Evolutionary conservation across 64 coral and sea anemone species (phyloP), one percentile per base, ranked within the genome.

Genomic region (Montipora efflorescens): DNA sequence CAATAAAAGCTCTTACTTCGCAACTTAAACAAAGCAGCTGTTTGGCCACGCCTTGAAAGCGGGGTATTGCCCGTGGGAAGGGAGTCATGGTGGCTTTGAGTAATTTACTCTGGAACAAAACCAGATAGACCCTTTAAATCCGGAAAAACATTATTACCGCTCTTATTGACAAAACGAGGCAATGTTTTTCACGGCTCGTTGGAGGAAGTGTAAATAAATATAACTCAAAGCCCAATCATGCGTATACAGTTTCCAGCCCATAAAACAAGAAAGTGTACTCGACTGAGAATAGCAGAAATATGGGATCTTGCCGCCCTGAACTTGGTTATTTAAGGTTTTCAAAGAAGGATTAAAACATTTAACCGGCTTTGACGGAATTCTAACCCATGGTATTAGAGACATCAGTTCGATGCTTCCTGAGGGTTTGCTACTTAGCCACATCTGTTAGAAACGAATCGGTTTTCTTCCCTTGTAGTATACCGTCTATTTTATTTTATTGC

Each of bases 71-170:
- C 76, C 4, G 12, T 3, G 46, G 14, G 68, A 7, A 15, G 3
- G 36, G 61, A 76, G 46, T 8, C 45, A 19, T 78, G 49, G 49
- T 78, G 58, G 12, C 48, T 67, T 5, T 48, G 16, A 4, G 71
- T 85, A 71, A 21, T 85, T 85, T 85, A 14, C 28, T 70, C 59
- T 85, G 82, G 82, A 85, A 49, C 61, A 9, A 15, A 44, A 85
- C 82, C 82, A 85, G 48, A 48, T 2, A 10, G 61, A 48, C 15
- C 7, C 18, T 85, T 49, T 12, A 23, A 10, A 67, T 49, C 82
- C 82, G 82, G 82, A 85, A 85, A 84, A 69, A 62, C 80, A 70
- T 49, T 85, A 85, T 19, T 71, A 23, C 36, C 36, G 1, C 36
- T 36, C 44, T 15, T 83, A 36, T 66, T 83, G 80, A 83, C 57